Conservation (phyloP, 2,797 vertebrate genomes). For the Lepilemur septentrionalis region DNA sequence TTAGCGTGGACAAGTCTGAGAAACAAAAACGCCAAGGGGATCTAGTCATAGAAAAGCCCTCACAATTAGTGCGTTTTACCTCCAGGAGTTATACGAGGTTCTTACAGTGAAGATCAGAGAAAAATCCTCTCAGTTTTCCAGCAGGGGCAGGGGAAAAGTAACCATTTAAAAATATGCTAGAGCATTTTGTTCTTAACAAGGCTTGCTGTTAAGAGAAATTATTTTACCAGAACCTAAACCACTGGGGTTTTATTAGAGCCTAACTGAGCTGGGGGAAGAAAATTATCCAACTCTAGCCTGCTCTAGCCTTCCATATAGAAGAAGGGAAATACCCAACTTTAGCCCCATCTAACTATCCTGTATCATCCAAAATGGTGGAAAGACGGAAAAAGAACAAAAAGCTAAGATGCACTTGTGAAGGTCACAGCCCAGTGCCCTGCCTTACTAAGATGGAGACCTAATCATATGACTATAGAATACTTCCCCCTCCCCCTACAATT, state of each 20-base stretch:
- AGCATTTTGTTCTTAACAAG: neutral
- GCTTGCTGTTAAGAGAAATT: neutral
- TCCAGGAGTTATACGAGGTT: neutral
- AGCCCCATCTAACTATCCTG: no score
- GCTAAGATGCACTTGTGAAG: neutral
- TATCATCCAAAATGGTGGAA: neutral
- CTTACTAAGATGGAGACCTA: neutral
- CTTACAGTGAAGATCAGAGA: neutral
- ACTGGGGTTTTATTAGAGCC: neutral
- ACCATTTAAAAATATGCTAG: neutral
- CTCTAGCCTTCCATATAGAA: neutral
- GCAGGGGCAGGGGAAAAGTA: neutral
- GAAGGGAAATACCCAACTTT: neutral
- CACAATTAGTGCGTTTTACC: neutral
- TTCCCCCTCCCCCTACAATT: neutral
- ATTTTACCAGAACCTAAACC: neutral
- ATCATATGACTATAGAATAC: neutral
- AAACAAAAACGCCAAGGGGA: neutral
- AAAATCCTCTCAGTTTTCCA: neutral
- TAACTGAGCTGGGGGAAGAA: neutral
- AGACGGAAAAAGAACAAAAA: neutral
- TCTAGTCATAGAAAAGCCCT: neutral
- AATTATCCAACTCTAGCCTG: neutral
- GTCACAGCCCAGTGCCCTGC: neutral
- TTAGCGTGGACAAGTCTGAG: neutral